Base-by-base conservation (phyloP, 1,140 invertebrate species). In the Drosophila baimaii region DNA sequence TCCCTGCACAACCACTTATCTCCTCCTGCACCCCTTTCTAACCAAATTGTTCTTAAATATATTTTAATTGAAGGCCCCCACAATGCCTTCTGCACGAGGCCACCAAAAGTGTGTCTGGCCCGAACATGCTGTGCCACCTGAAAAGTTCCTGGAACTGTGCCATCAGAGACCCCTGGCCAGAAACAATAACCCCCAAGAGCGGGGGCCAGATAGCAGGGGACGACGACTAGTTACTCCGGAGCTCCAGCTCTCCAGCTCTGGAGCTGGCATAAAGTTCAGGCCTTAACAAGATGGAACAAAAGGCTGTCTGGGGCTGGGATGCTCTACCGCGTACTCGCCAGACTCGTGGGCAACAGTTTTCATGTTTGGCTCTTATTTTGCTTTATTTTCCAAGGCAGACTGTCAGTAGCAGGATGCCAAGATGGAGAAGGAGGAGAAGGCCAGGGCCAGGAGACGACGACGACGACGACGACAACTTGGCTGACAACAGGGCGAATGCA, bases 321-420 rank as follows among this genome's bases (percentile, higher is more conserved):
- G 57, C 59, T 62, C 61, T 69, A 56, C 66, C 64, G 77, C 58
- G 79, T 88, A 86, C 76, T 86, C 70, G 84, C 69, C 84, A 89
- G 84, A 89, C 84, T 89, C 84, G 84, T 89, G 84, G 84, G 84
- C 84, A 89, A 89, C 84, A 89, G 86, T 89, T 89, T 89, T 89
- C 84, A 89, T 89, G 84, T 89, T 88, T 57, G 51, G 33, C 51
- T 64, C 49, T 52, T 59, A 39, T 49, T 41, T 49, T 55, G 46
- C 35, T 59, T 59, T 68, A 57, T 46, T 63, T 61, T 41, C 62
- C 31, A 47, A n/a, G n/a, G 56, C 65, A 66, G 68, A 44, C 78
- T 77, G 82, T 82, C 83, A 65, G 83, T 79, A 82, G 79, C 83
- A 76, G 71, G 46, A 75, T 76, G 61, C 49, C 23, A 29, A 23